Evolutionary conservation across 2,113 vertebrate species (phyloP), one percentile per base, ranked within the genome.

Genomic region (Myanophis thanlyinensis): DNA sequence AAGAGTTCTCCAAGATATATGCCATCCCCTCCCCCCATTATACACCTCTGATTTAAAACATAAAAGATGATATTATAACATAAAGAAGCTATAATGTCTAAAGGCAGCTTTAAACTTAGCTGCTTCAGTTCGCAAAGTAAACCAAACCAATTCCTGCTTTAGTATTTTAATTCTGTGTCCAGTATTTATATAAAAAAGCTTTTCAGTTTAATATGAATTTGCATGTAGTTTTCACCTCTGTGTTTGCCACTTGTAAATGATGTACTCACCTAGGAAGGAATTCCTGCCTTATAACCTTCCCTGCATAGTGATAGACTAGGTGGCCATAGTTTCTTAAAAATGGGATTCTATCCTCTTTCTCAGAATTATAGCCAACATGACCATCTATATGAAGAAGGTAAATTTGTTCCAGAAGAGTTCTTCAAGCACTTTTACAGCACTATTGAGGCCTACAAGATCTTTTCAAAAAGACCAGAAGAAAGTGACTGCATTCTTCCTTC

Each of bases 351-450:
- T 0, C 49, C 73, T 94, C 96, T 95, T 93, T 89, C 22, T 46
- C 94, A 98, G 97, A 94, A 96, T 98, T 95, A 97, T 96, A 96
- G 97, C 95, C 97, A 95, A 94, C 94, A 97, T 91, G 97, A 94
- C 93, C 97, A 96, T 86, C 95, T 97, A 93, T 96, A 95, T 95
- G 95, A 97, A 94, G 95, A 95, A 95, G 96, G 89, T 86, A 89
- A 0, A 9, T 98, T 98, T 94, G 91, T 96, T 96, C 98, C 98
- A 88, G 97, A 97, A 96, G 95, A 98, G 2, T 97, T 98, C 97
- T 98, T 98, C 96, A 95, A 93, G 88, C 97, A 96, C 95, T 98
- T 98, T 97, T 98, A 97, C 92, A 97, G 27, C 93, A 98, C 97
- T 90, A 98, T 98, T 85, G 96, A 98, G 92, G 97, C 97, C 89